These are phyloP conservation scores for Drosophila guanche DNA, from an alignment of 1,140 invertebrate species.

Conservation along the genomic window DNA sequence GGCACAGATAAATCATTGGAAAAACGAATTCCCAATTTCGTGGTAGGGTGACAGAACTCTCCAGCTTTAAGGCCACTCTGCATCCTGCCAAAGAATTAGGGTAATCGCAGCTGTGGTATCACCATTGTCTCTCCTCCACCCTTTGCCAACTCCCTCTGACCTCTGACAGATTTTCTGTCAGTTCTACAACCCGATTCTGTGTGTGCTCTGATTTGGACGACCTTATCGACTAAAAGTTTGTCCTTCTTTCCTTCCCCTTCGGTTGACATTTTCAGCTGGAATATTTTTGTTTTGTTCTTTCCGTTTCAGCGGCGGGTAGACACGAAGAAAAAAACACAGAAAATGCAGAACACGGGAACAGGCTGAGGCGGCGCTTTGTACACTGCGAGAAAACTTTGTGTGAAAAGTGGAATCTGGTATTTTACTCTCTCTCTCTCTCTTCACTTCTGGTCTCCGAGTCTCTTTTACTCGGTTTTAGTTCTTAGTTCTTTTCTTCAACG, in stretches of 20 bases:
- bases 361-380: background rate
- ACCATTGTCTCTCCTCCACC: conserved; percentile 6
- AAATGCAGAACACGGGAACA: conserved; percentile 18
- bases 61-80: background rate
- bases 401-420: too few species aligned
- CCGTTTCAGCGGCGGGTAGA: conserved; percentile 7
- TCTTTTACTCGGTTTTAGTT: too few species aligned
- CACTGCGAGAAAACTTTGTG: too few species aligned
- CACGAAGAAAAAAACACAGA: conserved; percentile 5
- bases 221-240: conserved; percentile 67
- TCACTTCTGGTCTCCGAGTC: too few species aligned
- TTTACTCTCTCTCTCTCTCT: too few species aligned
- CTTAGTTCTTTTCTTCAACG: too few species aligned
- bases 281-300: conserved; percentile 38
- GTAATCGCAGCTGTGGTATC: conserved; percentile 22
- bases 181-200: conserved; percentile 44
- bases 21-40: conserved; percentile 7
- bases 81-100: conserved; percentile 18
- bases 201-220: conserved; percentile 69
- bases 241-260: conserved; percentile 25
- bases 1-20: conserved; percentile 35
- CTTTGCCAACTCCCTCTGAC: too few species aligned
- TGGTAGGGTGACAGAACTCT: background rate
- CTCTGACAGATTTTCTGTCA: conserved; percentile 13
- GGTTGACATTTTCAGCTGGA: conserved; percentile 54